phyloP scores from a whole-genome alignment of 2,797 vertebrate species.

The Pogonophryne albipinna region DNA sequence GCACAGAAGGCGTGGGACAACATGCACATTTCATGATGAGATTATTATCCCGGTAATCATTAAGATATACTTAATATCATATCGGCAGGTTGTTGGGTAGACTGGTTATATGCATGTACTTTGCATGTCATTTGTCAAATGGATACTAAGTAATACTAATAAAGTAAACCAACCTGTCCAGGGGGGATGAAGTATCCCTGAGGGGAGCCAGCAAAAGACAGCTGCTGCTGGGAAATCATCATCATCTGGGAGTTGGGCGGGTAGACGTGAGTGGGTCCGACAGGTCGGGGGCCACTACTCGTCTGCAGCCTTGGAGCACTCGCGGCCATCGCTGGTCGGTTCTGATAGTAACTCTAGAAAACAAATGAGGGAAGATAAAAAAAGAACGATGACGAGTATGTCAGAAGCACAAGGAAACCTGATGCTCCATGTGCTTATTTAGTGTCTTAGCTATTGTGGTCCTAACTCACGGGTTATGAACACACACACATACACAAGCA shows the following conservation, averaged over 20 bases:
- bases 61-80: neutral
- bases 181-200: constrained; percentile 93
- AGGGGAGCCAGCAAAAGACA: constrained; percentile 92
- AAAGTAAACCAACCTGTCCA: constrained; percentile 89
- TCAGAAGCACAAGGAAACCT: neutral
- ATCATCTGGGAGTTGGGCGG: constrained; percentile 93
- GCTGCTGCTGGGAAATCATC: constrained; percentile 96
- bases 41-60: too few relatives aligned
- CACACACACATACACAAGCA: too few relatives aligned
- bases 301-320: constrained; percentile 91
- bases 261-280: constrained; percentile 94
- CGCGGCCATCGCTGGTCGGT: constrained; percentile 91
- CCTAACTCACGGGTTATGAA: constrained; percentile 6
- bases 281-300: constrained; percentile 90
- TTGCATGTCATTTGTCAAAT: neutral
- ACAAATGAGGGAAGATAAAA: constrained; percentile 7
- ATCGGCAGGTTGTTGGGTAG: neutral
- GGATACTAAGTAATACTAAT: too few relatives aligned
- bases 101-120: neutral
- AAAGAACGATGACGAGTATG: constrained; percentile 11
- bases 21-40: too few relatives aligned
- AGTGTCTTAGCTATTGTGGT: neutral
- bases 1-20: neutral
- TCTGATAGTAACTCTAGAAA: constrained; percentile 92
- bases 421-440: constrained; percentile 3